phyloP scores from a whole-genome alignment of 1,140 invertebrate species.

The Melanaphis sacchari region DNA sequence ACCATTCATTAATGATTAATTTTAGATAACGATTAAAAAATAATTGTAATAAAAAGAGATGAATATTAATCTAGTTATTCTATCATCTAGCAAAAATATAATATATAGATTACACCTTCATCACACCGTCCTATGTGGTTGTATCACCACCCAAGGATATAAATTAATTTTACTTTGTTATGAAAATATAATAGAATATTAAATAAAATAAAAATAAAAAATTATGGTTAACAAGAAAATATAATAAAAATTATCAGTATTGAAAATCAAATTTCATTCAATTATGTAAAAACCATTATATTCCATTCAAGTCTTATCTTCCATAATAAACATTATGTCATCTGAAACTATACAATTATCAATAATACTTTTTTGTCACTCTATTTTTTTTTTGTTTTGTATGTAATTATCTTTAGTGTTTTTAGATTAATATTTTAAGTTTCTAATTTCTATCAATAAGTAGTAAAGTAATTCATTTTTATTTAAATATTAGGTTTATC shows the following conservation, averaged over 20 bases:
- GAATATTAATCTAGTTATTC: background rate
- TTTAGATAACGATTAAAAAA: background rate
- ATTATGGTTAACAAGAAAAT: background rate
- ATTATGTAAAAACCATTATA: background rate
- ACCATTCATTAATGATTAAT: background rate
- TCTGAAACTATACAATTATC: background rate
- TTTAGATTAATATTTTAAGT: background rate
- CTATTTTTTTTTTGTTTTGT: background rate
- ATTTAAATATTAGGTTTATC: too few species aligned
- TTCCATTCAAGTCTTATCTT: background rate
- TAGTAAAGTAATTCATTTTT: too few species aligned
- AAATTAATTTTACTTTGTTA: background rate
- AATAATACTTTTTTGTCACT: background rate
- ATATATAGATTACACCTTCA: background rate
- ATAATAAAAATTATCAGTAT: background rate
- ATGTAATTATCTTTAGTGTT: background rate
- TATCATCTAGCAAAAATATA: background rate
- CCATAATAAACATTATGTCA: background rate
- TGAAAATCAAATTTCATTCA: background rate
- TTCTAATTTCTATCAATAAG: too few species aligned
- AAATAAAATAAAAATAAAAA: background rate
- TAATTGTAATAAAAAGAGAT: background rate
- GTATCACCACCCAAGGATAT: background rate
- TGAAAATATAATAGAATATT: background rate
- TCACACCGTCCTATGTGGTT: background rate